Conservation (phyloP, 2,888 invertebrate species). For the Pyrgus malvae region DNA sequence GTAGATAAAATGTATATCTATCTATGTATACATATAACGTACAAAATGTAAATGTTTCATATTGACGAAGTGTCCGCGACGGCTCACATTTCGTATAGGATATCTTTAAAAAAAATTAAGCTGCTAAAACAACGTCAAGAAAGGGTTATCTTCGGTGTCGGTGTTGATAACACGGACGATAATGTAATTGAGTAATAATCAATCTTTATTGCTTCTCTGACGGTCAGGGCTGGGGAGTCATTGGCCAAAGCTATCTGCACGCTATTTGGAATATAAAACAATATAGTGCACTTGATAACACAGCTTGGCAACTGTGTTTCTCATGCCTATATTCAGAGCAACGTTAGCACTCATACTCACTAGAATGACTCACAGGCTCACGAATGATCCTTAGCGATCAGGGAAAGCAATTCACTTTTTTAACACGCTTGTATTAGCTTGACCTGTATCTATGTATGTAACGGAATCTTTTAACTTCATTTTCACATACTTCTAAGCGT, state of each 20-base stretch:
- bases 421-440: too few relatives aligned
- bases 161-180: conserved; percentile 2
- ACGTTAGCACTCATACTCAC: too few relatives aligned
- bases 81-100: too few relatives aligned
- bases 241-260: conserved; percentile 13
- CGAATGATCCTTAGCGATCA: not conserved
- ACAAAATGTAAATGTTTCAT: too few relatives aligned
- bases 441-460: too few relatives aligned
- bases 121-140: conserved; percentile 2
- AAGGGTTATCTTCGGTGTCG: conserved; percentile 9
- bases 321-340: not conserved
- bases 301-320: conserved; percentile 2
- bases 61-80: too few relatives aligned
- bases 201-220: conserved; percentile 12
- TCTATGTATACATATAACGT: too few relatives aligned
- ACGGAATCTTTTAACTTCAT: too few relatives aligned
- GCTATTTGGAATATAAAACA: conserved; percentile 7
- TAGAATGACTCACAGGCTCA: not conserved
- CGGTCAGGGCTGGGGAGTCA: conserved; percentile 23
- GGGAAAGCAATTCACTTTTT: not conserved
- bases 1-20: too few relatives aligned
- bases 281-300: not conserved
- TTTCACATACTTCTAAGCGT: too few relatives aligned
- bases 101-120: conserved; percentile 4
- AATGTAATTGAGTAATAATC: conserved; percentile 14